These are phyloP conservation scores for Xestia rhomboidea DNA, from an alignment of 2,888 invertebrate species.

Conservation along the genomic window DNA sequence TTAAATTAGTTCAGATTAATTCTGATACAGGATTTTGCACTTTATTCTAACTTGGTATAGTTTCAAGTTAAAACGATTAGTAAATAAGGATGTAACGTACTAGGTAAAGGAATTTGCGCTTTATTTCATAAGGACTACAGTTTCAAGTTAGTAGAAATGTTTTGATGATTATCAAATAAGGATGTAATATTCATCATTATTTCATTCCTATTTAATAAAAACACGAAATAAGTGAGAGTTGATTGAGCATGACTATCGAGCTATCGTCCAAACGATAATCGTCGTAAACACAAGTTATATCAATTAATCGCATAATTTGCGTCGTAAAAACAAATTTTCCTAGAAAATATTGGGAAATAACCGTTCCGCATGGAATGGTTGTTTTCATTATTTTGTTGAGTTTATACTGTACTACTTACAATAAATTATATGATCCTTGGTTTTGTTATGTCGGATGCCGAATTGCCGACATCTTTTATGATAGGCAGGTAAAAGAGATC, in stretches of 20 bases:
- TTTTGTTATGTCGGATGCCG: neutral
- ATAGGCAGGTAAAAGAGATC: neutral
- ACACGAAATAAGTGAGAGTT: slow-evolving; percentile 36
- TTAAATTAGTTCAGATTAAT: slow-evolving; percentile 17
- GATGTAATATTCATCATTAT: slow-evolving; percentile 22
- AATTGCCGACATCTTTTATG: neutral
- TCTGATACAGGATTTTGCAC: slow-evolving; percentile 5
- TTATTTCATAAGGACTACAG: slow-evolving; percentile 14
- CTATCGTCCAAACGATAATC: slow-evolving; percentile 25
- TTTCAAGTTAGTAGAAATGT: neutral
- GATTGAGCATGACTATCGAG: slow-evolving; percentile 44
- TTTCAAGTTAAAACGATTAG: neutral
- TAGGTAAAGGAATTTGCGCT: slow-evolving; percentile 3
- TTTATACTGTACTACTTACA: too few species aligned
- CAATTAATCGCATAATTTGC: slow-evolving; percentile 35
- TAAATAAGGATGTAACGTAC: slow-evolving; percentile 5
- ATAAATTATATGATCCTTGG: neutral
- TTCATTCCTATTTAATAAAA: slow-evolving; percentile 11
- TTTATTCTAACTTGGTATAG: slow-evolving; percentile 6
- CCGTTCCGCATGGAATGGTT: neutral
- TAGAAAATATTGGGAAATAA: slow-evolving; percentile 6
- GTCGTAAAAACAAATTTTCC: slow-evolving; percentile 27
- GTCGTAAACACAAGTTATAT: slow-evolving; percentile 29
- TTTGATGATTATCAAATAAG: neutral
- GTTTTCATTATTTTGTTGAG: slow-evolving; percentile 7